These are phyloP conservation scores for Sebastes miniatus DNA, from an alignment of 2,797 vertebrate genomes.

Conservation along the genomic window DNA sequence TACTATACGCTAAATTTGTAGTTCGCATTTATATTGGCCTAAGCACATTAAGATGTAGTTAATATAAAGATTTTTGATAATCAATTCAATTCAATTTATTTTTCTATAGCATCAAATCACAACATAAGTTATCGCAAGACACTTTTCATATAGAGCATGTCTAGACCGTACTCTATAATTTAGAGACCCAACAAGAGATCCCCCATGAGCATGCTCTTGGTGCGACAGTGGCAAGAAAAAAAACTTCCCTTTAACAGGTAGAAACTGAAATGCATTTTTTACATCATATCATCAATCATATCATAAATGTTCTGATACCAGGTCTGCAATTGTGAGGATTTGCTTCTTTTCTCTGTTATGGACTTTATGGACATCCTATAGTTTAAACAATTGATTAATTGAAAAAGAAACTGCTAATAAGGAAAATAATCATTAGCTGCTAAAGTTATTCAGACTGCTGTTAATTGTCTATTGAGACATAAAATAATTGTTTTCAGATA, in stretches of 20 bases:
- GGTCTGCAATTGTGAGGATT: neutral
- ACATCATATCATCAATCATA: too few species aligned
- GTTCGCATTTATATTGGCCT: neutral
- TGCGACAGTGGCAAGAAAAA: too few species aligned
- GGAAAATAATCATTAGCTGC: neutral
- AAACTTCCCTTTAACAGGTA: too few species aligned
- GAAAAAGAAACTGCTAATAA: neutral
- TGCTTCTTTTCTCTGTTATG: neutral
- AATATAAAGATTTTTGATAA: neutral
- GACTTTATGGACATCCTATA: neutral
- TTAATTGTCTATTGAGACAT: neutral
- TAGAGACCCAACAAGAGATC: too few species aligned
- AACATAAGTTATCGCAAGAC: too few species aligned
- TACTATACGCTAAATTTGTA: neutral
- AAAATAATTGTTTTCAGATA: neutral
- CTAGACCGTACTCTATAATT: too few species aligned
- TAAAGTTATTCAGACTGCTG: neutral
- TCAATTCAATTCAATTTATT: too few species aligned
- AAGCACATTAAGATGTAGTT: neutral
- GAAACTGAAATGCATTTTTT: neutral
- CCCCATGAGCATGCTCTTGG: too few species aligned
- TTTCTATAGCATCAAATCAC: too few species aligned
- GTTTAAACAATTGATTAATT: neutral
- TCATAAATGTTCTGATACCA: too few species aligned
- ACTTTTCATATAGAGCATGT: too few species aligned